Percentiles rank a stretch among this genome's conserved stretches.
Evolutionary conservation across 2,797 vertebrate genomes (phyloP).

Genomic region (Schizopygopsis pylzovi): DNA sequence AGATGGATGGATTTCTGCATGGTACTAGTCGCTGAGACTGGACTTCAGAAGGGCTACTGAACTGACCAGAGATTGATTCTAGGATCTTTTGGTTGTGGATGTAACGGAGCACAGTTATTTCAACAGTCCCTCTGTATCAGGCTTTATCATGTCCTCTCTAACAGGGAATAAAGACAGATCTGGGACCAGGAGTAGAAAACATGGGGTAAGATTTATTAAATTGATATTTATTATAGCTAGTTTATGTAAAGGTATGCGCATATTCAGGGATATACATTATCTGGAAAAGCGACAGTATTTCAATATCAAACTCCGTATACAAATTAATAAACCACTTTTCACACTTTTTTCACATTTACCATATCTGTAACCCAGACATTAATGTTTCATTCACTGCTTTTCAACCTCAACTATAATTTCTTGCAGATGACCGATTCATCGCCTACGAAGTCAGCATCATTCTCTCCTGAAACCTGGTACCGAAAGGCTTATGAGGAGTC

Average conservation of each 20-base stretch:
- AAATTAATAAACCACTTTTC: neutral
- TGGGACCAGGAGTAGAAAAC: conserved; percentile 90
- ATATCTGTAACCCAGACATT: neutral
- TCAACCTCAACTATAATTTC: neutral
- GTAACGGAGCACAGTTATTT: conserved; percentile 68
- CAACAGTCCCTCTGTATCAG: conserved; percentile 63
- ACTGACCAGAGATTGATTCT: conserved; percentile 64
- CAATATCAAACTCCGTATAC: neutral
- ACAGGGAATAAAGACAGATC: conserved; percentile 92
- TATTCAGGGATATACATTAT: neutral
- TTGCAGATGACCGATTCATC: conserved; percentile 88
- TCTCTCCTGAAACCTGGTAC: conserved; percentile 96
- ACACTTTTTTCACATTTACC: neutral
- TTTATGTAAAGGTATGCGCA: neutral
- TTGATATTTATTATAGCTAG: conserved; percentile 14
- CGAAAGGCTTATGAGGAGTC: conserved; percentile 92
- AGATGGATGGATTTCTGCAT: conserved; percentile 50
- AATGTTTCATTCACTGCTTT: neutral
- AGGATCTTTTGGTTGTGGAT: conserved; percentile 71
- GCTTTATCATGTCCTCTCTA: conserved; percentile 82
- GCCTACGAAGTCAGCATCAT: conserved; percentile 89
- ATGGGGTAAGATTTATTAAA: conserved; percentile 85
- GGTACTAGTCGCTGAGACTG: conserved; percentile 54
- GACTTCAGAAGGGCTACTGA: conserved; percentile 57
- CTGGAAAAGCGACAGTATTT: neutral